A percentile compares a stretch with the other conserved stretches of the same genome.
Conservation (phyloP, 2,888 invertebrate genomes). For the Drosophila atripex region DNA sequence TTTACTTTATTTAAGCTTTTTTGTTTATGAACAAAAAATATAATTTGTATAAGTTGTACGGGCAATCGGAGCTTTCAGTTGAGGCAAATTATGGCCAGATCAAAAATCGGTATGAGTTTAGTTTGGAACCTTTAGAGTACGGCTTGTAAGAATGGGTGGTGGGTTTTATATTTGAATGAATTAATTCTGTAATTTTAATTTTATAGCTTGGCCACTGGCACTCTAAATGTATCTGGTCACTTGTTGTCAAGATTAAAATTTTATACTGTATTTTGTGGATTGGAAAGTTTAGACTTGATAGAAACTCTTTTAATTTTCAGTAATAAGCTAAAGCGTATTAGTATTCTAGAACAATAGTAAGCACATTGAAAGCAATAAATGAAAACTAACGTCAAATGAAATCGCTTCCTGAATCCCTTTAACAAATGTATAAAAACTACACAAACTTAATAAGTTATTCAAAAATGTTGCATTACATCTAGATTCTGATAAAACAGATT, state of each 20-base stretch:
- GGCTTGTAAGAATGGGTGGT: slow-evolving; percentile 65
- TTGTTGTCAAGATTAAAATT: background rate
- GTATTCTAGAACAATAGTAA: slow-evolving; percentile 39
- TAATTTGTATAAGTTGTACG: slow-evolving; percentile 49
- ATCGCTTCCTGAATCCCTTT: background rate
- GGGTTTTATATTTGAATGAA: slow-evolving; percentile 44
- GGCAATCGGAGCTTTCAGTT: slow-evolving; percentile 67
- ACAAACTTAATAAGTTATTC: slow-evolving; percentile 61
- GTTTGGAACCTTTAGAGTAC: slow-evolving; percentile 36
- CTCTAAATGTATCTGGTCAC: slow-evolving; percentile 11
- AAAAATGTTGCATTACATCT: slow-evolving; percentile 33
- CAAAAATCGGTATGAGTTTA: slow-evolving; percentile 53
- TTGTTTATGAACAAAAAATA: slow-evolving; percentile 15
- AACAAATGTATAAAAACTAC: slow-evolving; percentile 56
- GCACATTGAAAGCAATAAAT: slow-evolving; percentile 50
- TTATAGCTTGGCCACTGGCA: slow-evolving; percentile 1
- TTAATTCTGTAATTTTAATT: slow-evolving; percentile 1
- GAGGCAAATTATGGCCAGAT: slow-evolving; percentile 54
- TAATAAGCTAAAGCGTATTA: slow-evolving; percentile 44
- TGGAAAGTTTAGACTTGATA: background rate
- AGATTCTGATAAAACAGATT: slow-evolving; percentile 45
- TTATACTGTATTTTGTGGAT: background rate
- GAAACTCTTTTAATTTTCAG: slow-evolving; percentile 11
- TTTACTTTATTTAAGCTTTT: slow-evolving; percentile 20
- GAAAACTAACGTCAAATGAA: slow-evolving; percentile 1